These are phyloP conservation scores for Falco columbarius DNA, from an alignment of 2,797 vertebrate species.

Conservation along the genomic window DNA sequence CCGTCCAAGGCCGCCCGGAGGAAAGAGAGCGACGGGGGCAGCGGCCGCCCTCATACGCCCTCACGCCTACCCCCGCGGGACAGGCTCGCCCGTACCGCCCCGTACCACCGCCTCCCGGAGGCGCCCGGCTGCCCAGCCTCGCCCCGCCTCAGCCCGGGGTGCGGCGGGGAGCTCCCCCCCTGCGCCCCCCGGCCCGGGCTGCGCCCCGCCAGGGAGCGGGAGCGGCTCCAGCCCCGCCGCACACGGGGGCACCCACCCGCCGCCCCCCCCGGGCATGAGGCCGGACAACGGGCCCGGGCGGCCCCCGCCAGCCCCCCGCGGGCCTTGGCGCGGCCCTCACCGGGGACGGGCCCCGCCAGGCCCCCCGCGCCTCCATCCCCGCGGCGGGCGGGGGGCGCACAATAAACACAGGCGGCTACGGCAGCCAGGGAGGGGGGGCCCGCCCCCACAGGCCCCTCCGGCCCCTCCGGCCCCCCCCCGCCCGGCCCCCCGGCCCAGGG, in stretches of 20 bases:
- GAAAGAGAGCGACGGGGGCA: not conserved
- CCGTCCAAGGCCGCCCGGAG: fast-evolving
- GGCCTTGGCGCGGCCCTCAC: not conserved
- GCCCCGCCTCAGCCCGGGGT: not conserved
- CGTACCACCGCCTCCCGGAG: not conserved
- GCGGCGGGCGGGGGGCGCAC: not conserved
- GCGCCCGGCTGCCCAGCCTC: fast-evolving
- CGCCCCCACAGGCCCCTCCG: too few relatives aligned
- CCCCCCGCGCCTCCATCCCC: not conserved
- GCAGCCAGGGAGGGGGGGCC: not conserved
- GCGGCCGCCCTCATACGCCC: not conserved
- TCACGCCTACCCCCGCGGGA: not conserved
- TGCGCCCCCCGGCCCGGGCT: not conserved
- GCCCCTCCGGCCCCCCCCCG: not conserved
- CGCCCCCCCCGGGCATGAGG: not conserved
- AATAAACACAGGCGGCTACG: not conserved
- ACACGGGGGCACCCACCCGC: not conserved
- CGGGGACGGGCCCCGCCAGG: not conserved
- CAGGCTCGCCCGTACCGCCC: too few relatives aligned
- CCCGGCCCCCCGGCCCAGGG: not conserved
- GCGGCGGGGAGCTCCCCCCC: not conserved
- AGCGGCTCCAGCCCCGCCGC: not conserved
- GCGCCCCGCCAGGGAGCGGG: not conserved
- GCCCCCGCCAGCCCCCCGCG: too few relatives aligned
- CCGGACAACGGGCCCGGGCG: not conserved